Conservation (phyloP, 2,888 invertebrate species). For the Blastobasis adustella region DNA sequence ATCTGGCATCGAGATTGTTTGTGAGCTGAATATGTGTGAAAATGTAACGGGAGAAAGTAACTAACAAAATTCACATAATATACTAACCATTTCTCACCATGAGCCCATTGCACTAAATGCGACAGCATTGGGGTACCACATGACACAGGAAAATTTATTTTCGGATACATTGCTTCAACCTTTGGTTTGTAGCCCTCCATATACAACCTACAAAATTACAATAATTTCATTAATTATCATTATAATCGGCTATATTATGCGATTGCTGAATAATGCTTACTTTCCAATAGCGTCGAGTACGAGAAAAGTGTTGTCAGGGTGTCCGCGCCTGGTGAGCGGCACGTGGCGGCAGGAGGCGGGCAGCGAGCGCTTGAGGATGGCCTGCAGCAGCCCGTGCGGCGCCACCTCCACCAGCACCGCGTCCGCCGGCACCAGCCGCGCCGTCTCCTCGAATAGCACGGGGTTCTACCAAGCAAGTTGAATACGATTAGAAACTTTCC, state of each 20-base stretch:
- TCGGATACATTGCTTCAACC: constrained; percentile 82
- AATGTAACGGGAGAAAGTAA: too few relatives aligned
- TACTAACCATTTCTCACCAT: constrained; percentile 77
- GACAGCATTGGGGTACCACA: constrained; percentile 88
- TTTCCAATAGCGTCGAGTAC: constrained; percentile 78
- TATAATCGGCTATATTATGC: too few relatives aligned
- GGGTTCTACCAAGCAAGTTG: constrained; percentile 51
- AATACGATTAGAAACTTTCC: neutral
- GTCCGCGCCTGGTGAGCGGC: constrained; percentile 82
- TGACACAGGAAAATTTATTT: constrained; percentile 86
- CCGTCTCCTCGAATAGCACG: constrained; percentile 87
- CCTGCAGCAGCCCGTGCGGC: constrained; percentile 91
- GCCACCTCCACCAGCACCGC: constrained; percentile 91
- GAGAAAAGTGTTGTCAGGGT: constrained; percentile 73
- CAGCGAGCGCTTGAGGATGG: constrained; percentile 87
- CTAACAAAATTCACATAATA: neutral
- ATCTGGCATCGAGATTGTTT: too few relatives aligned
- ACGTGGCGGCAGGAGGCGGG: constrained; percentile 77
- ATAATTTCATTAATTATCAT: too few relatives aligned
- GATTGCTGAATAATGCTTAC: constrained; percentile 36
- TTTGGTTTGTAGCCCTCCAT: constrained; percentile 82
- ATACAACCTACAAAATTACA: constrained; percentile 75
- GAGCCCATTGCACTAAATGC: constrained; percentile 89
- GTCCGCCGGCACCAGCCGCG: constrained; percentile 82
- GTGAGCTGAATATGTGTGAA: too few relatives aligned